Conservation (phyloP, 1,140 invertebrate species). For the Drosophila lacertosa region DNA sequence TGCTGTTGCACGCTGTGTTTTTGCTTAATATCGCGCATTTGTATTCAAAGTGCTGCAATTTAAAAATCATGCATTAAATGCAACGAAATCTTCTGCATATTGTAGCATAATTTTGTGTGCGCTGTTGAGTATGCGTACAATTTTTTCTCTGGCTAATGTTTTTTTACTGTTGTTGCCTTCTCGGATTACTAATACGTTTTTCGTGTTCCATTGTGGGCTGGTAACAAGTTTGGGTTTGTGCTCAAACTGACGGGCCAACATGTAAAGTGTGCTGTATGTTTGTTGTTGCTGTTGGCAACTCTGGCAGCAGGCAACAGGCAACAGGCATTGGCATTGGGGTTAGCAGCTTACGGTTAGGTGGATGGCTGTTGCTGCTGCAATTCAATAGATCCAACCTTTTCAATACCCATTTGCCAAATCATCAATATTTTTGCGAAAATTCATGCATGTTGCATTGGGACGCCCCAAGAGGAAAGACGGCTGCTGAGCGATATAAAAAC, state of each 20-base stretch:
- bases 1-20: slow-evolving; percentile 46
- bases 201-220: slow-evolving; percentile 52
- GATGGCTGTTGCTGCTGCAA: slow-evolving; percentile 46
- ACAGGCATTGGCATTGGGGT: not conserved
- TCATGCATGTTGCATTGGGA: slow-evolving; percentile 52
- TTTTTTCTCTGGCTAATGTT: slow-evolving; percentile 15
- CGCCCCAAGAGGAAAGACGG: slow-evolving; percentile 28
- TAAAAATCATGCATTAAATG: slow-evolving; percentile 42
- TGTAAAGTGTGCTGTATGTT: slow-evolving; percentile 57
- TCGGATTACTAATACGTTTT: slow-evolving; percentile 71
- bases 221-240: slow-evolving; percentile 24
- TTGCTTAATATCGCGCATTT: slow-evolving; percentile 60
- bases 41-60: slow-evolving; percentile 59
- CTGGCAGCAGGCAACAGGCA: slow-evolving; percentile 9
- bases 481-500: slow-evolving; percentile 36
- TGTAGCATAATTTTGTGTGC: slow-evolving; percentile 19
- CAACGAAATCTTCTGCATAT: slow-evolving; percentile 12
- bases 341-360: slow-evolving; percentile 19
- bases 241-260: slow-evolving; percentile 44
- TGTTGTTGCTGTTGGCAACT: slow-evolving; percentile 16
- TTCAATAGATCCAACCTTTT: slow-evolving; percentile 72
- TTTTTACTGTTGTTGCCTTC: slow-evolving; percentile 19
- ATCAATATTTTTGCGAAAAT: slow-evolving; percentile 72
- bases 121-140: slow-evolving; percentile 33
- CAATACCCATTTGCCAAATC: slow-evolving; percentile 76